Evolutionary conservation across 37 sponge, comb jelly and placozoan genomes (phyloP).

Genomic region (Petrosia ficiformis): DNA sequence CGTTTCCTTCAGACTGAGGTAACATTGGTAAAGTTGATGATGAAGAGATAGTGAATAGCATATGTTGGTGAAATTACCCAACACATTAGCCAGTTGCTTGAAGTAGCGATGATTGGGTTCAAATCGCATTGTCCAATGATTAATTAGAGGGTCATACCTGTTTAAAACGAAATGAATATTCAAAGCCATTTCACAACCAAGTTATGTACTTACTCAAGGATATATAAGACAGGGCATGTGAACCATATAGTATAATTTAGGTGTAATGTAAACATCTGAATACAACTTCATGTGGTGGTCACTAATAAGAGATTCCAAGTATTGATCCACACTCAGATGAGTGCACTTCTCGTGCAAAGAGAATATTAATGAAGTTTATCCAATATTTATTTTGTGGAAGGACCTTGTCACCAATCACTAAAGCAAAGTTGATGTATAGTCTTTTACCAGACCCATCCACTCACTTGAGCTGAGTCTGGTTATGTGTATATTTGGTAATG

Average conservation of each 20-base stretch:
- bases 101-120: background rate
- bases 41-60: background rate
- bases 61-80: background rate
- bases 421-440: too few species aligned
- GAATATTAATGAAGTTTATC: too few species aligned
- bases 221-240: background rate
- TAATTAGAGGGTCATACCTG: background rate
- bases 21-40: slow-evolving; percentile 3
- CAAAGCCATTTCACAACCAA: too few species aligned
- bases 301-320: background rate
- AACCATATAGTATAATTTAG: background rate
- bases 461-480: too few species aligned
- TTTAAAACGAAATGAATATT: too few species aligned
- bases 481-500: too few species aligned
- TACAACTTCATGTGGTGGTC: slow-evolving; percentile 6
- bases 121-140: background rate
- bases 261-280: background rate
- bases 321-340: too few species aligned
- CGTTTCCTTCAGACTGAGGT: background rate
- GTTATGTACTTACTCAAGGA: background rate
- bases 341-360: too few species aligned
- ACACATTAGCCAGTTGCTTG: background rate
- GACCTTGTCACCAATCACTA: too few species aligned
- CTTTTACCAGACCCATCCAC: too few species aligned
- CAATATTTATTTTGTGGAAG: too few species aligned